Evolutionary conservation across 2,888 invertebrate species (phyloP), one percentile per base, ranked within the genome.

Genomic region (Synergus japonicus): DNA sequence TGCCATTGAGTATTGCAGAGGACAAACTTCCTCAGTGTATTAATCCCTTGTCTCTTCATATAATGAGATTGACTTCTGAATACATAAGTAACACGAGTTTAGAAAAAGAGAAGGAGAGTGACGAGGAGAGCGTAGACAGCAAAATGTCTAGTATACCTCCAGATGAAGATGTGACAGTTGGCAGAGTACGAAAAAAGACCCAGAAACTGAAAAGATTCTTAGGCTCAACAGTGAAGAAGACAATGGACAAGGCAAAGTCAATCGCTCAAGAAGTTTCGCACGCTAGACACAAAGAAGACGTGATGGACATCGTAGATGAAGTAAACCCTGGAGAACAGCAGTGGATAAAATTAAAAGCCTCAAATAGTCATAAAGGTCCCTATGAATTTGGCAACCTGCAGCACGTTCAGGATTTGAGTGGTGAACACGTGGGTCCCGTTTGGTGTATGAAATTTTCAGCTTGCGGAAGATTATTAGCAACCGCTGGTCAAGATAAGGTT

Each of bases 361-460:
- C 98, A 0, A 97, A 97, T 89, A 97, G 97, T 80, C 98, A 99
- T 92, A 99, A 99, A 91, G 99, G 99, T 0, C 99, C 98, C 0
- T 98, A 97, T 90, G 99, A 99, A 92, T 99, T 99, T 92, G 95
- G 95, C 82, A 97, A 98, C 76, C 94, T 99, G 41, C 95, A 97
- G 90, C 97, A 98, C 86, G 97, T 99, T 0, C 97, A 97, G 93
- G 98, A 96, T 86, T 93, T 98, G 87, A 95, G 95, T 80, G 95
- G 96, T 1, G 97, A 96, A 79, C 98, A 98, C 92, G 95, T 95
- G 13, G 98, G 98, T 67, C 98, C 99, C 1, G 97, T 99, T 86
- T 99, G 99, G 99, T 98, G 98, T 90, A 98, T 99, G 97, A 98
- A 98, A 93, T 99, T 99, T 92, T 98, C 98, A 79, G 96, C 96